Evolutionary conservation across 2,113 vertebrate species (phyloP).

Genomic region (Daboia siamensis): DNA sequence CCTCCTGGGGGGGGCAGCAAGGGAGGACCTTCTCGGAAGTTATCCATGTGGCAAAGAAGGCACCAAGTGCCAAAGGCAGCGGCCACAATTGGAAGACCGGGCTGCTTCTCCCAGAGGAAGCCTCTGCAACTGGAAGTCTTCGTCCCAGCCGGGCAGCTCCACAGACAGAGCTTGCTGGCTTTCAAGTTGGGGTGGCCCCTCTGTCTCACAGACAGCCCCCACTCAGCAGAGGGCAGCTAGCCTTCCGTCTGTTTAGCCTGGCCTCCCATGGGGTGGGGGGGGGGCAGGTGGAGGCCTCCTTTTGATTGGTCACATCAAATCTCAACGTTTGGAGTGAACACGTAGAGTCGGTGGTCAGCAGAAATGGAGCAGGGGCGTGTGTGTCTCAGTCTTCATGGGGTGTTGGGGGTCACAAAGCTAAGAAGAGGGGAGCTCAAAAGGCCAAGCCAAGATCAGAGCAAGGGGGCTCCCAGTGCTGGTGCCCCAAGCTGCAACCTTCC

Average conservation of each 20-base stretch:
- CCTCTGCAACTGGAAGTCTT: too few relatives aligned
- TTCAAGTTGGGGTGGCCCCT: too few relatives aligned
- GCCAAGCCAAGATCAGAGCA: not conserved
- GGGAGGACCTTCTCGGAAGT: not conserved
- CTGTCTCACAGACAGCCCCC: too few relatives aligned
- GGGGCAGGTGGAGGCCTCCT: not conserved
- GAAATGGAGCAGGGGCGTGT: accelerated
- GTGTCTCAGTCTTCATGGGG: not conserved
- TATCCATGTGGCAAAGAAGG: too few relatives aligned
- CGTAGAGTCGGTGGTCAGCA: not conserved
- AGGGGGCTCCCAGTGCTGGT: not conserved
- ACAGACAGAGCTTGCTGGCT: not conserved
- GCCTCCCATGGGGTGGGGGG: too few relatives aligned
- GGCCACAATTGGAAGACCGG: too few relatives aligned
- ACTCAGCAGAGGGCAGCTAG: not conserved
- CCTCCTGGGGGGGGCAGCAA: too few relatives aligned
- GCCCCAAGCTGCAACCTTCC: not conserved
- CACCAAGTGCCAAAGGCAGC: too few relatives aligned
- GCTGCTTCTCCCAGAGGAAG: too few relatives aligned
- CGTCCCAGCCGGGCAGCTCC: too few relatives aligned
- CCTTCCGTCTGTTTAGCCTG: too few relatives aligned
- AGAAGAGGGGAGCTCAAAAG: not conserved
- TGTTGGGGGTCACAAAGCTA: not conserved
- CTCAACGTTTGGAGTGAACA: not conserved
- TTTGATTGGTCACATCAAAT: not conserved